Percentiles rank a stretch among this genome's conserved stretches.
Conservation (phyloP, 2,888 invertebrate species). For the Cheilosia scutellata region DNA sequence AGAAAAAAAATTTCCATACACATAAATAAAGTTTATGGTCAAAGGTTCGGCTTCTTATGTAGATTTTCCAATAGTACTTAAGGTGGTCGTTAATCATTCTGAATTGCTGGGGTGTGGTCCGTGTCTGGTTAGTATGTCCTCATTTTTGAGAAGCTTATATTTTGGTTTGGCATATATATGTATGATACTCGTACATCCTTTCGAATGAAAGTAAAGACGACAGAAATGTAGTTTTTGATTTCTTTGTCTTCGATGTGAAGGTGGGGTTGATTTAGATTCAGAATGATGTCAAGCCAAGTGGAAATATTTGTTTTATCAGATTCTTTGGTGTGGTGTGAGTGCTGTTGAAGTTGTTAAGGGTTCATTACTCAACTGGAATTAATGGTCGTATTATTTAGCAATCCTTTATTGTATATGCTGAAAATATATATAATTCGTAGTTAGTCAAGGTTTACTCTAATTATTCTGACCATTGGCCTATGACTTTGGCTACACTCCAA, state of each 20-base stretch:
- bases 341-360: conserved; percentile 6
- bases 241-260: conserved; percentile 10
- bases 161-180: conserved; percentile 44
- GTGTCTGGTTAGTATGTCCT: conserved; percentile 44
- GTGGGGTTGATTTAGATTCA: conserved; percentile 16
- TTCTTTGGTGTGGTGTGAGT: background rate
- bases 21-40: conserved; percentile 52
- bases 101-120: conserved; percentile 56
- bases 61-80: conserved; percentile 69
- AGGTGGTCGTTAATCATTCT: conserved; percentile 70
- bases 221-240: conserved; percentile 2
- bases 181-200: conserved; percentile 20
- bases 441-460: background rate
- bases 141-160: conserved; percentile 51
- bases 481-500: background rate
- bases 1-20: conserved; percentile 16
- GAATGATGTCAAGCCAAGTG: conserved; percentile 33
- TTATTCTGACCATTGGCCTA: background rate
- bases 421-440: background rate
- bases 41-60: conserved; percentile 64
- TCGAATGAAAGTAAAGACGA: conserved; percentile 18
- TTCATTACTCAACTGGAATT: conserved; percentile 22
- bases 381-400: conserved; percentile 22
- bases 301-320: conserved; percentile 13
- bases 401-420: background rate